Percentiles rank a stretch among this genome's conserved stretches.
These are phyloP conservation scores for Balaeniceps rex DNA, from an alignment of 2,113 vertebrate species.

Conservation along the genomic window DNA sequence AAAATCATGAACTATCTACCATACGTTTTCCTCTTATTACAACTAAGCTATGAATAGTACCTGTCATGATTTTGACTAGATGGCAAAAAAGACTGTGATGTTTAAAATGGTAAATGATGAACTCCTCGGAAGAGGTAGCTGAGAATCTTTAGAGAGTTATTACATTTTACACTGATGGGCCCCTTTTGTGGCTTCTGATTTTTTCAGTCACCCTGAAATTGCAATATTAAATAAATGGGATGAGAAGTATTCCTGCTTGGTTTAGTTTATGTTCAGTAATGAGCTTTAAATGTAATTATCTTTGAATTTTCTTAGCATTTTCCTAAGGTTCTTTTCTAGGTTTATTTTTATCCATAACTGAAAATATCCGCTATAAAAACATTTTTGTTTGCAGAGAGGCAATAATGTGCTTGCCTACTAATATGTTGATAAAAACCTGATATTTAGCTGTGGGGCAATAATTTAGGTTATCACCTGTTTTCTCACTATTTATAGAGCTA, in stretches of 20 bases:
- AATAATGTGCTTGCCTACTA: not conserved
- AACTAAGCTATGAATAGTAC: not conserved
- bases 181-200: not conserved
- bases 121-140: not conserved
- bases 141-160: not conserved
- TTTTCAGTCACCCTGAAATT: slow-evolving; percentile 19
- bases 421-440: not conserved
- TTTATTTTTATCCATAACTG: slow-evolving; percentile 33
- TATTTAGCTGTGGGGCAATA: not conserved
- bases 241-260: slow-evolving; percentile 43
- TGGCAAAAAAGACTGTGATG: not conserved
- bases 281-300: slow-evolving; percentile 37
- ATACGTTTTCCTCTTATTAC: not conserved
- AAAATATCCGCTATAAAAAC: not conserved
- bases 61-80: not conserved
- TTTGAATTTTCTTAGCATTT: not conserved
- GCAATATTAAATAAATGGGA: slow-evolving; percentile 28
- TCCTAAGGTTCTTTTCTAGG: not conserved
- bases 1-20: not conserved
- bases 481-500: not conserved
- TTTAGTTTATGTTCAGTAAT: slow-evolving; percentile 29
- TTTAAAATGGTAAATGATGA: not conserved
- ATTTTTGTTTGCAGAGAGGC: not conserved
- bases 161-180: not conserved
- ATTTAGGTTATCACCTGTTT: not conserved